Evolutionary conservation across 2,888 invertebrate species (phyloP).

Genomic region (Bugula neritina): DNA sequence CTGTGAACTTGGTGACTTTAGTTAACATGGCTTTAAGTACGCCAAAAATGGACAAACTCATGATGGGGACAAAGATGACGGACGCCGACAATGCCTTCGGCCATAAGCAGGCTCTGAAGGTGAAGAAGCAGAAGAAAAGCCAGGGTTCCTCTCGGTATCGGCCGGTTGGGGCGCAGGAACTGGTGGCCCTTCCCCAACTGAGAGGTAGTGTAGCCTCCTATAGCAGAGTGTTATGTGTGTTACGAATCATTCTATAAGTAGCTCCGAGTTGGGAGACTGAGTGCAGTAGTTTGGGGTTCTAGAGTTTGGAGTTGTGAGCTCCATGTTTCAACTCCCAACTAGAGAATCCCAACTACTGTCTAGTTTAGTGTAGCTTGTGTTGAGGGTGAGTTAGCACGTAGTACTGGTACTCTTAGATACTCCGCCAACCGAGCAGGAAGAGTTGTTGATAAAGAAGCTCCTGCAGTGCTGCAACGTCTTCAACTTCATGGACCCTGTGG

Average conservation of each 20-base stretch:
- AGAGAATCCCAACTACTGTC: too few species aligned
- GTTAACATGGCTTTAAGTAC: constrained; percentile 16
- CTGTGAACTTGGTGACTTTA: too few species aligned
- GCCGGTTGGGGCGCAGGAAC: constrained; percentile 94
- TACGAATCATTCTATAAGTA: too few species aligned
- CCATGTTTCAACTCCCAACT: too few species aligned
- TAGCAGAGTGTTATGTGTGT: too few species aligned
- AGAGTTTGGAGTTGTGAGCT: too few species aligned
- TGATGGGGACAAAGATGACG: constrained; percentile 31
- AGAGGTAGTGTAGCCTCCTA: constrained; percentile 87
- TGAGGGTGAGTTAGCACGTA: too few species aligned
- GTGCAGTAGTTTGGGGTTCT: too few species aligned
- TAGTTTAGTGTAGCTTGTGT: too few species aligned
- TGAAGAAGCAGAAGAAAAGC: constrained; percentile 97
- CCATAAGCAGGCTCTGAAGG: constrained; percentile 59
- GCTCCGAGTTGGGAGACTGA: too few species aligned
- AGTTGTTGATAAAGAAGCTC: constrained; percentile 90
- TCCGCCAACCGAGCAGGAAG: constrained; percentile 83
- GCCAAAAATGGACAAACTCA: constrained; percentile 27
- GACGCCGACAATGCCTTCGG: constrained; percentile 63
- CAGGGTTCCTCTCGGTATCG: constrained; percentile 98
- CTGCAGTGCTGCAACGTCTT: constrained; percentile 97
- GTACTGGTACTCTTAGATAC: too few species aligned
- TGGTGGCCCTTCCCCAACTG: constrained; percentile 88
- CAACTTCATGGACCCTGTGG: constrained; percentile 94